A percentile compares a stretch with the other conserved stretches of the same genome.
Conservation (phyloP, 2,113 vertebrate genomes). For the Columba livia region DNA sequence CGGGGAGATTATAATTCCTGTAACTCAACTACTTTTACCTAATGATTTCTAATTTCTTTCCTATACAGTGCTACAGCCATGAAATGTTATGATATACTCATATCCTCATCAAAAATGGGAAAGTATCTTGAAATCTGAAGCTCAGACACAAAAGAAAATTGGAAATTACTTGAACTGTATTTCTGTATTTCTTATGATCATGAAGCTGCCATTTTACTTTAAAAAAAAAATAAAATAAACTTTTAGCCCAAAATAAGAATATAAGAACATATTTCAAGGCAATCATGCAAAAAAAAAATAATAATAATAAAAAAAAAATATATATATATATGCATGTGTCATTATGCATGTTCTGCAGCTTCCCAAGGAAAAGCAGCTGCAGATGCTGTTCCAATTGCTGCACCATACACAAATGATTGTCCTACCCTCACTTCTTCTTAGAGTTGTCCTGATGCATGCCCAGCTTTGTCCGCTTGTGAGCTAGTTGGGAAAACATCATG, state of each 20-base stretch:
- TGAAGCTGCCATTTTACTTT: not conserved
- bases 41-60: not conserved
- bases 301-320: no score
- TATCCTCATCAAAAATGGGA: not conserved
- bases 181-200: not conserved
- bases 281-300: not conserved
- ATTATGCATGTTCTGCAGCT: not conserved
- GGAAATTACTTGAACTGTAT: not conserved
- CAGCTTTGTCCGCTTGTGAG: not conserved
- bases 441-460: not conserved
- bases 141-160: not conserved
- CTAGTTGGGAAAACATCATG: not conserved
- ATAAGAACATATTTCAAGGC: not conserved
- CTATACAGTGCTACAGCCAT: not conserved
- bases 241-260: not conserved
- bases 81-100: not conserved
- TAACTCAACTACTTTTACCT: not conserved
- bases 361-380: not conserved
- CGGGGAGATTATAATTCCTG: not conserved
- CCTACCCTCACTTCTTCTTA: rapidly evolving
- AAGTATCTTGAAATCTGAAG: not conserved
- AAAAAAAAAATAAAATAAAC: not conserved
- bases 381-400: no score
- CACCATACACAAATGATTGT: not conserved
- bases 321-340: rapidly evolving